Base-by-base conservation (phyloP, 2,888 invertebrate genomes). In the Icerya purchasi region DNA sequence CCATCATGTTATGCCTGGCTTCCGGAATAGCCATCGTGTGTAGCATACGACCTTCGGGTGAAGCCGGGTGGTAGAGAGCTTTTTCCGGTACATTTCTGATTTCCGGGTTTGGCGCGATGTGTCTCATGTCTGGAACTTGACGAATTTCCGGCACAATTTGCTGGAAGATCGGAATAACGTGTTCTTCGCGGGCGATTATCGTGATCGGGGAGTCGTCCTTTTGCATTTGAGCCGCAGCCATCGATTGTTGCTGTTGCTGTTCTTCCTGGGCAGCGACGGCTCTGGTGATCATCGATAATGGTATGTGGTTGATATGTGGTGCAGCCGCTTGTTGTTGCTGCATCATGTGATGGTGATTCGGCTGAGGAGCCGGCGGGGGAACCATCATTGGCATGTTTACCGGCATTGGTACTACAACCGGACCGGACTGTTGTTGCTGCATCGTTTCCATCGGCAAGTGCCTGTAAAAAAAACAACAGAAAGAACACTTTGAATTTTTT, bases 361-460 rank as follows among this genome's bases (percentile, higher is more conserved):
- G 50, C 65, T 63, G 57, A 56, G 54, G 53, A 55, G 63, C 54
- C 55, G 55, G 36, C 50, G 59, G 58, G 2, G 61, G 61, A 56
- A 58, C 54, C 63, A 62, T 61, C 54, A 65, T 63, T 23, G 63
- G 62, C 36, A 57, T 21, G 49, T 58, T 53, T 56, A 60, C 55
- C 24, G 60, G 60, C 57, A 62, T 60, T 23, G 62, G 64, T 8
- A 57, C 54, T 22, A 56, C 56, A 59, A 58, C 57, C 22, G 62
- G 63, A 52, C 61, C 55, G 23, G 60, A 63, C 53, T 55, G 65
- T 62, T 68, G 66, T 49, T 64, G 67, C 73, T 71, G 76, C 69
- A 79, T 72, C 14, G 76, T 75, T 65, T 76, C 75, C 66, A 75
- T 73, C 50, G 76, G 74, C 66, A 75, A 73, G 53, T 74, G 76